Conservation (phyloP, 2,797 vertebrate genomes). For the Smutsia temminckii region DNA sequence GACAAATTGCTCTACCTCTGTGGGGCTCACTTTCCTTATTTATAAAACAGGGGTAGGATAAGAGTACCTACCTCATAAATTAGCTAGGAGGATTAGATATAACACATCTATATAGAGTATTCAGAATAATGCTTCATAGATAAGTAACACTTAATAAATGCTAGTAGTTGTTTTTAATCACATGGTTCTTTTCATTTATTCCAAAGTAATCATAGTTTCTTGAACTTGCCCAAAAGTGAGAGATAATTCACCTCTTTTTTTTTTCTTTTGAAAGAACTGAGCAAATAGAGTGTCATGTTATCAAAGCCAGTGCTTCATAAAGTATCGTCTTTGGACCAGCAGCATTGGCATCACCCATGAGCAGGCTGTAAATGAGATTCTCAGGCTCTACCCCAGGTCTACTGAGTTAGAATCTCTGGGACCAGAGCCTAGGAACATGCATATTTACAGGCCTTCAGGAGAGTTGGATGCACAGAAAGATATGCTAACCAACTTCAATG, state of each 20-base stretch:
- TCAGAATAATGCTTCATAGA: slow-evolving; percentile 18
- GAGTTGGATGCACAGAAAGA: neutral
- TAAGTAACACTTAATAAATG: slow-evolving; percentile 22
- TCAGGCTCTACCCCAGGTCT: neutral
- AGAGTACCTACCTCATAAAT: neutral
- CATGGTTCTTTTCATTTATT: neutral
- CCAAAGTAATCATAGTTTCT: neutral
- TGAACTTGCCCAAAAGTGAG: neutral
- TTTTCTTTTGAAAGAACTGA: neutral
- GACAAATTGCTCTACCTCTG: neutral
- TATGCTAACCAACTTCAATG: neutral
- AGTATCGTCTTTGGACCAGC: neutral
- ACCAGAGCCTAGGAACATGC: neutral
- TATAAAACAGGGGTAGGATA: neutral
- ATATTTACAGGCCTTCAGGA: neutral
- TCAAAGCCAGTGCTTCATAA: neutral
- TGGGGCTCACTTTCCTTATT: neutral
- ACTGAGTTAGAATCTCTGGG: neutral
- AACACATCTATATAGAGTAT: neutral
- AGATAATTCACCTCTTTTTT: neutral
- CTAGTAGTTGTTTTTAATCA: neutral
- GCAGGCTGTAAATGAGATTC: neutral
- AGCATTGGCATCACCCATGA: neutral
- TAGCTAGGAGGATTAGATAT: neutral
- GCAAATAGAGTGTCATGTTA: neutral